Evolutionary conservation across 2,888 invertebrate species (phyloP), one percentile per base, ranked within the genome.

Genomic region (Melinaea marsaeus): DNA sequence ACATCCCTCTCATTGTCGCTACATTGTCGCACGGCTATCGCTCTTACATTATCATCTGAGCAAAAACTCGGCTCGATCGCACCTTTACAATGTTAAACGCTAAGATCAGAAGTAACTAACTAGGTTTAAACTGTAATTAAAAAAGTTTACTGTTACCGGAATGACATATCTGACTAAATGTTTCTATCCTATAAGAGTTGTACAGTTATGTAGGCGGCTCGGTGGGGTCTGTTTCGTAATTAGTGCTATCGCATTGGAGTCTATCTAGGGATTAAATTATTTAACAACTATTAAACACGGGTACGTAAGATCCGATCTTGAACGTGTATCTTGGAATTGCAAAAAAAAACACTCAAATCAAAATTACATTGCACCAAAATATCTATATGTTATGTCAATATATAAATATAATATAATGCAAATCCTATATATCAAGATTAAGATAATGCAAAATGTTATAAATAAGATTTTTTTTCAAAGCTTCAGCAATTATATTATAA

Each of bases 111-210:
- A 78, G 77, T 74, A 75, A 76, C 81, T 81, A 83, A 82, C 83
- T 79, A 78, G 79, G 73, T 75, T 83, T 81, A 82, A 78, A 79
- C 79, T 76, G 84, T 77, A 86, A 88, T 88, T 88, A 87, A 82
- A 79, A 77, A 79, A 78, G 83, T 82, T 77, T 81, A 82, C 87
- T 83, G 83, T 86, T 86, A 87, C 85, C 83, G 84, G 83, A 81
- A 78, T 84, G 79, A 81, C 84, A 88, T 88, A 81, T 84, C 86
- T 85, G 68, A 83, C 82, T 89, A 89, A 88, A 88, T 86, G 84
- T 80, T 86, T 83, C 80, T 87, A 84, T 82, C 86, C 88, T 86
- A 88, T 86, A 85, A 81, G 71, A 84, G 84, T 68, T 66, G 74
- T 79, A 84, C 86, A 86, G 87, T 86, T 88, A 86, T 79, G 81